These are phyloP conservation scores for Cinclus cinclus DNA, from an alignment of 2,113 vertebrate genomes.

Conservation along the genomic window DNA sequence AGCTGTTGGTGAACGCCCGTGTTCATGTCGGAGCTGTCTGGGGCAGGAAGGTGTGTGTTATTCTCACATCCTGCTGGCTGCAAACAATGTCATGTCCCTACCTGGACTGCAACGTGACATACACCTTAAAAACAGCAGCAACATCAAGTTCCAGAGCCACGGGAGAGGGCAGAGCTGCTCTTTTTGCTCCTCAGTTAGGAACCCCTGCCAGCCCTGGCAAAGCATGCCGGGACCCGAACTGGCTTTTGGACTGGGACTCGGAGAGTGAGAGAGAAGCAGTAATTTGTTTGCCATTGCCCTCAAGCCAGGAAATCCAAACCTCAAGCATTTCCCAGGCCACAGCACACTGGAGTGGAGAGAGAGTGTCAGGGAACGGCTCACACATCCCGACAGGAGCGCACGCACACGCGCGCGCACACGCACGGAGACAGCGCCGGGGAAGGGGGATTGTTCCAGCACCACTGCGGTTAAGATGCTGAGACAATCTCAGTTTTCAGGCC, in stretches of 20 bases:
- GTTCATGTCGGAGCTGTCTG: neutral
- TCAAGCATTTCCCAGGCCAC: slow-evolving; percentile 44
- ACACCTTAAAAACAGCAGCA: neutral
- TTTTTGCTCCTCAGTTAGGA: neutral
- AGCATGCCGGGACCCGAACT: neutral
- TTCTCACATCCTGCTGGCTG: slow-evolving; percentile 35
- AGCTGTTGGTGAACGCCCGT: neutral
- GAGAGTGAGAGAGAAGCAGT: neutral
- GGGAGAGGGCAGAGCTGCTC: neutral
- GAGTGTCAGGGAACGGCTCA: slow-evolving; percentile 2
- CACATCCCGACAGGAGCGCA: neutral
- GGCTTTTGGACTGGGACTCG: neutral
- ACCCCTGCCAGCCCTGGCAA: neutral
- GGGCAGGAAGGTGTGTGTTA: neutral
- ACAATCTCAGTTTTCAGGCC: slow-evolving; percentile 64
- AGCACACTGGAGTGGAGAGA: neutral
- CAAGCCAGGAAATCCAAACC: slow-evolving; percentile 47
- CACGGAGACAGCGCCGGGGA: neutral
- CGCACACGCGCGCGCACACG: neutral
- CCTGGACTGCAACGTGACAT: neutral
- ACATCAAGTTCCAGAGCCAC: neutral
- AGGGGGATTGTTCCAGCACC: slow-evolving; percentile 30
- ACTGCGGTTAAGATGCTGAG: slow-evolving; percentile 55
- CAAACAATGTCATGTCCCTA: slow-evolving; percentile 25
- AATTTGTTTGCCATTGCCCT: slow-evolving; percentile 11